phyloP scores from a whole-genome alignment of 1,140 invertebrate genomes.

The Lerema accius region DNA sequence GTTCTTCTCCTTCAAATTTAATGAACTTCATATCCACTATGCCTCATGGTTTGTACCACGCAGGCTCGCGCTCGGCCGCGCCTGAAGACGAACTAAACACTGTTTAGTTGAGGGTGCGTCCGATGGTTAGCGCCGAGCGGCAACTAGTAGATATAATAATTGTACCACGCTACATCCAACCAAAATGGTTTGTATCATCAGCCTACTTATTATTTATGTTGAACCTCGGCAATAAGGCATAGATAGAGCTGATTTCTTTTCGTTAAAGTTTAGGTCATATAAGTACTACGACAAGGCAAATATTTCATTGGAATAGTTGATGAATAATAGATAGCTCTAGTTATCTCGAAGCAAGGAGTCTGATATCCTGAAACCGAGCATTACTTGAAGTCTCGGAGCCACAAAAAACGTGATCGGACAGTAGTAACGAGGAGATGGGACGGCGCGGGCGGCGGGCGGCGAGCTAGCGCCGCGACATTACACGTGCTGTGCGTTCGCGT shows the following conservation, averaged over 20 bases:
- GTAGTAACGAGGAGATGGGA: neutral
- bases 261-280: no score
- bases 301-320: no score
- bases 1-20: no score
- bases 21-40: no score
- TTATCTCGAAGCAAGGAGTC: no score
- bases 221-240: no score
- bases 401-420: constrained; percentile 15
- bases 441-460: no score
- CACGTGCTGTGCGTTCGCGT: constrained; percentile 12
- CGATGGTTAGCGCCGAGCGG: constrained; percentile 20
- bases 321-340: no score
- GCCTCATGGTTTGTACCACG: neutral
- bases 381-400: neutral
- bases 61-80: constrained; percentile 24
- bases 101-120: constrained; percentile 45
- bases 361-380: neutral
- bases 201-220: no score
- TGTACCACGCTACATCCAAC: constrained; percentile 32
- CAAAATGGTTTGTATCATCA: constrained; percentile 4
- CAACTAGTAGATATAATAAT: constrained; percentile 30
- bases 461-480: neutral
- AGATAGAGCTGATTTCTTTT: no score
- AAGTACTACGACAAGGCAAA: no score
- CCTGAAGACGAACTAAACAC: constrained; percentile 38